Evolutionary conservation across 2,797 vertebrate species (phyloP).

Genomic region (Takifugu ocellatus): DNA sequence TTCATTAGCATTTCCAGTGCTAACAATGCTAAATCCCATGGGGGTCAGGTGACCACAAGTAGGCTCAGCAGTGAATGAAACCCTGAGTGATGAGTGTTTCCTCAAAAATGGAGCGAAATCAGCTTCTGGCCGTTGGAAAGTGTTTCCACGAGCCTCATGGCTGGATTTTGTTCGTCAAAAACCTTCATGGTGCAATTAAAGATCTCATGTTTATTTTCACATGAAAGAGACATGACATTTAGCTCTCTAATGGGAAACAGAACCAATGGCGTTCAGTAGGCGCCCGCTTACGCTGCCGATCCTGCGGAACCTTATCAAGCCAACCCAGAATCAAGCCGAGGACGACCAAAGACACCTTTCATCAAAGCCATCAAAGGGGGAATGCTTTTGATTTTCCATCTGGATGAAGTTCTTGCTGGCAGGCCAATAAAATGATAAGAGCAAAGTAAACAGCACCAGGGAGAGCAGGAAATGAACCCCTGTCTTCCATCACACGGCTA

Average conservation of each 20-base stretch:
- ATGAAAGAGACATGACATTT: constrained; percentile 14
- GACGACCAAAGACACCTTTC: constrained; percentile 36
- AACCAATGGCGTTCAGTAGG: not conserved
- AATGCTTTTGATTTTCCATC: constrained; percentile 16
- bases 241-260: constrained; percentile 6
- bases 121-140: no score
- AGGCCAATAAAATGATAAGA: constrained; percentile 21
- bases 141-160: no score
- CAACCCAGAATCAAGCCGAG: constrained; percentile 14
- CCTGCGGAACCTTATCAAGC: constrained; percentile 5
- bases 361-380: constrained; percentile 27
- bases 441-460: constrained; percentile 7
- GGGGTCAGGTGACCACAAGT: not conserved
- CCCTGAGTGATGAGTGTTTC: no score
- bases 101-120: no score
- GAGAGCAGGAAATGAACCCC: not conserved
- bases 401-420: constrained; percentile 20
- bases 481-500: constrained; percentile 12
- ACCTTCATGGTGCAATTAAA: not conserved
- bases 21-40: not conserved
- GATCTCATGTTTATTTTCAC: constrained; percentile 2
- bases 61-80: no score
- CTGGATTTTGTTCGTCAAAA: no score
- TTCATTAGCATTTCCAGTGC: no score
- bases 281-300: not conserved